Percentiles rank a stretch among this genome's conserved stretches.
phyloP scores from a whole-genome alignment of 1,140 invertebrate species.

The Drosophila novamexicana region DNA sequence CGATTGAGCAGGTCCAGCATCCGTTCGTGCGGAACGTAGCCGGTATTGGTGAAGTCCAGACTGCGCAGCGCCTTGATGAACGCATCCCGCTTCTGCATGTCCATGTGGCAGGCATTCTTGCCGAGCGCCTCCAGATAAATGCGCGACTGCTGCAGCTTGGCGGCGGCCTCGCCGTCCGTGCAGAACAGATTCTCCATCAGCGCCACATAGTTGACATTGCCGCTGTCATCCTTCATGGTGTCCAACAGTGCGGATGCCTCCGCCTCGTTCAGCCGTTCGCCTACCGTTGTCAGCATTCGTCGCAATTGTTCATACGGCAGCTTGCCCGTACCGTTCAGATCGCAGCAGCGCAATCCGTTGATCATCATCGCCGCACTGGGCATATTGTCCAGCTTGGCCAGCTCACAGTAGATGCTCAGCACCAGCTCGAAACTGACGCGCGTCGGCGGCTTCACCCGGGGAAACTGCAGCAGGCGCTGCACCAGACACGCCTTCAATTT shows the following conservation, averaged over 20 bases:
- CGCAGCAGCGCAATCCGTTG: conserved; percentile 89
- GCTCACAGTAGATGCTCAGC: conserved; percentile 45
- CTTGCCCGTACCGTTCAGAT: conserved; percentile 95
- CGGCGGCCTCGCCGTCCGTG: not conserved
- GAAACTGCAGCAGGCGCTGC: not conserved
- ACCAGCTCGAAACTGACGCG: conserved; percentile 52
- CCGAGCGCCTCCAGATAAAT: conserved; percentile 54
- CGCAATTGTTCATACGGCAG: conserved; percentile 95
- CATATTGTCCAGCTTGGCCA: conserved; percentile 14
- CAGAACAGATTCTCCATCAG: conserved; percentile 32
- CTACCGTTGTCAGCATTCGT: conserved; percentile 97
- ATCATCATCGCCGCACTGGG: conserved; percentile 57
- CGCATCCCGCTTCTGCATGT: conserved; percentile 38
- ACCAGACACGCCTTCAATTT: conserved; percentile 51
- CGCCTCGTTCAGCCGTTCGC: conserved; percentile 95
- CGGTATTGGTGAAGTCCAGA: not conserved
- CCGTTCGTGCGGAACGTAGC: conserved; percentile 22
- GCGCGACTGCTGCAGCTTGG: conserved; percentile 20
- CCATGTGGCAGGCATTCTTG: conserved; percentile 50
- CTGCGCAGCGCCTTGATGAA: conserved; percentile 40
- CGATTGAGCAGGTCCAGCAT: conserved; percentile 45
- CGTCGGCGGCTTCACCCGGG: not conserved
- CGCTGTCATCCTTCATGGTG: conserved; percentile 7
- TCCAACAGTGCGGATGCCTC: conserved; percentile 85
- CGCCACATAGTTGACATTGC: conserved; percentile 43